Percentiles rank a stretch among this genome's conserved stretches.
Evolutionary conservation across 2,797 vertebrate genomes (phyloP).

Genomic region (Pangasius mekongensis): DNA sequence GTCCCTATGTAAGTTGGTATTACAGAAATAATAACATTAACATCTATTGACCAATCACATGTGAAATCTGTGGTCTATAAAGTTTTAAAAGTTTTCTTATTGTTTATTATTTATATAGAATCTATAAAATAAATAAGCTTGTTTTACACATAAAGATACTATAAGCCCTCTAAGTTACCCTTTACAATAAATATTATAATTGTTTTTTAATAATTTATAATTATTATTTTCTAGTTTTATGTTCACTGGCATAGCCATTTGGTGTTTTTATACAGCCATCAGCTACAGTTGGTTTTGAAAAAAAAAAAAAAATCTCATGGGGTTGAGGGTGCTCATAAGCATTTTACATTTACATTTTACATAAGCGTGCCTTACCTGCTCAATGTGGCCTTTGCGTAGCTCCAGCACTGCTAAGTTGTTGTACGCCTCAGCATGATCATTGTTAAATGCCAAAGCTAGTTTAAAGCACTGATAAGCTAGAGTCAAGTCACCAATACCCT

Average conservation of each 20-base stretch:
- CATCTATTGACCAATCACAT: neutral
- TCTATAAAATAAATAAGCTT: neutral
- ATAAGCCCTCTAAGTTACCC: neutral
- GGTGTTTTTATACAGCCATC: neutral
- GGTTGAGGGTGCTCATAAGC: neutral
- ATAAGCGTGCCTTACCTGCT: slow-evolving; percentile 81
- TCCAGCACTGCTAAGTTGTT: slow-evolving; percentile 96
- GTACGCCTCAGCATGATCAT: slow-evolving; percentile 91
- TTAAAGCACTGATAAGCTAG: slow-evolving; percentile 94
- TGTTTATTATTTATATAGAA: neutral
- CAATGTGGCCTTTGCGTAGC: slow-evolving; percentile 85
- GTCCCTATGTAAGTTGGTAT: neutral
- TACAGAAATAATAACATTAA: neutral
- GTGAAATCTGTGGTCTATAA: neutral
- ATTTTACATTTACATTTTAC: too few species aligned
- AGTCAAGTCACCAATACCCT: slow-evolving; percentile 90
- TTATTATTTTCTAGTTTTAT: neutral
- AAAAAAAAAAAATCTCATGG: neutral
- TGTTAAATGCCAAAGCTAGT: slow-evolving; percentile 89
- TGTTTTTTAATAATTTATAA: neutral
- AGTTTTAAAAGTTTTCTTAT: neutral
- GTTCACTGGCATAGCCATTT: neutral
- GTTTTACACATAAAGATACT: neutral
- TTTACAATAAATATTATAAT: neutral
- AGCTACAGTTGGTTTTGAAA: neutral